Conservation (phyloP, 2,888 invertebrate genomes). For the Caenorhabditis sp. region DNA sequence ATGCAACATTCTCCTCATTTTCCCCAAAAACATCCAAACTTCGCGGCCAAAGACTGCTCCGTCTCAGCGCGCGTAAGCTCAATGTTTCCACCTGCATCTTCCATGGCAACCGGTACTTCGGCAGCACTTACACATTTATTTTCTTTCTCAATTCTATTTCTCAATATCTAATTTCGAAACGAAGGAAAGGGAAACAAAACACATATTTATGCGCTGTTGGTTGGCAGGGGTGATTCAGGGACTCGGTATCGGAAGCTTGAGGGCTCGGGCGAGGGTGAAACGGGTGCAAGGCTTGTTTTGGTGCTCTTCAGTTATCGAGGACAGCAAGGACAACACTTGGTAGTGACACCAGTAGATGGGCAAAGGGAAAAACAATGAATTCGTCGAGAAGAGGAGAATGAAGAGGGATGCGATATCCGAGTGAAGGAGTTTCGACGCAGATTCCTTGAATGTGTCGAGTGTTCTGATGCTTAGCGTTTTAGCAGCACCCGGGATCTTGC, state of each 20-base stretch:
- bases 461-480: no score
- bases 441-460: no score
- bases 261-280: not conserved
- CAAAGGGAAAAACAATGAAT: slow-evolving; percentile 1
- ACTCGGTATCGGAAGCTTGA: not conserved
- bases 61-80: not conserved
- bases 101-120: slow-evolving; percentile 45
- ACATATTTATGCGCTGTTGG: slow-evolving; percentile 1
- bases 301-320: slow-evolving; percentile 9
- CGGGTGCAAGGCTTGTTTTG: slow-evolving; percentile 3
- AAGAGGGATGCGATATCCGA: no score
- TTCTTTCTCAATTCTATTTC: slow-evolving; percentile 1
- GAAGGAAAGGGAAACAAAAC: slow-evolving; percentile 10
- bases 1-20: no score
- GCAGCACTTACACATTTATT: no score
- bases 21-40: not conserved
- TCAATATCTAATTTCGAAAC: slow-evolving; percentile 30
- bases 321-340: slow-evolving; percentile 6
- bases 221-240: not conserved
- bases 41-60: slow-evolving; percentile 27
- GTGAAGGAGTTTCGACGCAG: no score
- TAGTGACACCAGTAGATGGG: slow-evolving; percentile 11
- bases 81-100: slow-evolving; percentile 33
- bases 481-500: no score
- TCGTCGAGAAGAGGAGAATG: no score